Evolutionary conservation across 2,113 vertebrate genomes (phyloP).

Genomic region (Tautogolabrus adspersus): DNA sequence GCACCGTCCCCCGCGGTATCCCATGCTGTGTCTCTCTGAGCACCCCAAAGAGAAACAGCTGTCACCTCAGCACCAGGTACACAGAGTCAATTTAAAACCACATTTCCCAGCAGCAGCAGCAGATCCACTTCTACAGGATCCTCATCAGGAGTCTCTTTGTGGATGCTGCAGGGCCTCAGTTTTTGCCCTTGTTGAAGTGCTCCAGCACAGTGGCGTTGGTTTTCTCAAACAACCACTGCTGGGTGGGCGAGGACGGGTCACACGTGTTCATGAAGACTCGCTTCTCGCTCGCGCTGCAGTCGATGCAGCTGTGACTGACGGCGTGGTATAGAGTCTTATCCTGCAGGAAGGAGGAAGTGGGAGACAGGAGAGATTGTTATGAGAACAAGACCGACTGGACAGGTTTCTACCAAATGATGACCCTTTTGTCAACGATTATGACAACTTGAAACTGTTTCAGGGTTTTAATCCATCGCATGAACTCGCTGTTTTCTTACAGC

Average conservation of each 20-base stretch:
- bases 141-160: background rate
- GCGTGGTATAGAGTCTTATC: constrained; percentile 76
- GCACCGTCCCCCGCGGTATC: background rate
- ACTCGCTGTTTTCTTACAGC: too few species aligned
- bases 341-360: constrained; percentile 33
- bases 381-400: too few species aligned
- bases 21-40: constrained; percentile 24
- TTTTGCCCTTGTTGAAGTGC: constrained; percentile 59
- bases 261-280: constrained; percentile 76
- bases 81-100: background rate
- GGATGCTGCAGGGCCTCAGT: constrained; percentile 25
- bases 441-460: too few species aligned
- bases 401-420: too few species aligned
- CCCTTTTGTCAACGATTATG: too few species aligned
- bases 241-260: constrained; percentile 55
- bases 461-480: too few species aligned
- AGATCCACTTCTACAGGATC: background rate
- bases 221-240: constrained; percentile 76
- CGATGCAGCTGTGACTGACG: constrained; percentile 76
- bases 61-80: constrained; percentile 18
- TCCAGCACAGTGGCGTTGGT: constrained; percentile 78
- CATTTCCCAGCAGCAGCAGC: constrained; percentile 18
- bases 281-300: constrained; percentile 64
- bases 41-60: constrained; percentile 30
- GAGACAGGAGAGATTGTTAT: background rate